Base-by-base conservation (phyloP, 2,113 vertebrate genomes). In the Struthidea cinerea region DNA sequence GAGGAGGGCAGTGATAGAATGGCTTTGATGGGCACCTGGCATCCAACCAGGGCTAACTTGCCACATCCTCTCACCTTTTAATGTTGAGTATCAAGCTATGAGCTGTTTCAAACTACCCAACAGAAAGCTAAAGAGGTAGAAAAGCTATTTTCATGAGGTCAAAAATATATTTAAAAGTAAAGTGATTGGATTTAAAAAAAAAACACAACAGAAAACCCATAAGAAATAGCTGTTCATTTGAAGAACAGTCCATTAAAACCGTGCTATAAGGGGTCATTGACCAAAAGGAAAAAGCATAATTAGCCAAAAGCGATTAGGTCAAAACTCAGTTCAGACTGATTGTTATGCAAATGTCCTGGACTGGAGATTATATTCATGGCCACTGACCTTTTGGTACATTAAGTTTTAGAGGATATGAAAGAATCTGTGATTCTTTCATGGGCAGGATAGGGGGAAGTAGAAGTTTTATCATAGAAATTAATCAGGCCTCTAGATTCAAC, bases 401-500 rank as follows among this genome's bases (percentile, higher is more conserved):
- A 73, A 26, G 10, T 74, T 87, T 81, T 56, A 84, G 24, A 46
- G 12, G 28, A 52, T 65, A 82, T n/a, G 10, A 46, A 70, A 60
- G 21, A 78, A 35, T 11, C 3, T 39, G 12, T 52, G 7, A 57
- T 84, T 92, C 59, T 69, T 81, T 90, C 21, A 78, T 28, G 8
- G 5, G 11, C 33, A 46, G 22, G 2, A 15, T 8, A 4, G 4
- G 8, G 12, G 4, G 16, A 21, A 13, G 11, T 63, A 24, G 5
- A 69, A 35, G 5, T 64, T 77, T 87, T 15, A 78, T 59, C 6
- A 22, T 1, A 65, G 60, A 87, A 81, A 70, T 65, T n/a, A 49
- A 53, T 61, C 50, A 30, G 33, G 7, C 9, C 14, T 84, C 30
- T 87, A 68, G 41, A 78, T 78, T 30, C 67, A 82, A 32, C 8